A percentile compares a stretch with the other conserved stretches of the same genome.
phyloP scores from a whole-genome alignment of 2,888 invertebrate species.

The Drosophila fungiperda region DNA sequence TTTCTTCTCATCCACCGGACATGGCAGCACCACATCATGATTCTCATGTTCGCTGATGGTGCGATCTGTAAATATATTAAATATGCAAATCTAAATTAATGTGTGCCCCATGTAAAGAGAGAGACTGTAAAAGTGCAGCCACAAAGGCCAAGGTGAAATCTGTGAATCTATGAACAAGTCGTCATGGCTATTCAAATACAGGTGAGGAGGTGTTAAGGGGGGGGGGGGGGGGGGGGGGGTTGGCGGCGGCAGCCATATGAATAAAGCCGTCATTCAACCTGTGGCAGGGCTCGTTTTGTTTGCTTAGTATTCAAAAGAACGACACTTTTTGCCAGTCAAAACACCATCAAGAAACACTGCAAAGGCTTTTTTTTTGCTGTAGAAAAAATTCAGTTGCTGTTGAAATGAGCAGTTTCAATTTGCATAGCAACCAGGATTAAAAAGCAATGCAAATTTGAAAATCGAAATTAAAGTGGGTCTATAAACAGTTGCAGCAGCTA shows the following conservation, averaged over 20 bases:
- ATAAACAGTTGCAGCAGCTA: conserved; percentile 41
- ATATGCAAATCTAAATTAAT: conserved; percentile 27
- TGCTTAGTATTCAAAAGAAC: conserved; percentile 66
- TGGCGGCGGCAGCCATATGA: conserved; percentile 51
- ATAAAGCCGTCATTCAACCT: conserved; percentile 53
- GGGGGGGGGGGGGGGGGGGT: no score
- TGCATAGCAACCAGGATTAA: conserved; percentile 63
- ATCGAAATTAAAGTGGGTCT: conserved; percentile 68
- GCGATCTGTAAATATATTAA: conserved; percentile 79
- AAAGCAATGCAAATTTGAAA: conserved; percentile 59
- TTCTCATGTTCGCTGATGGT: conserved; percentile 83
- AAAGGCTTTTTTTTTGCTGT: conserved; percentile 15
- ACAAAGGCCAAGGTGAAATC: conserved; percentile 26
- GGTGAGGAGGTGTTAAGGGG: neutral
- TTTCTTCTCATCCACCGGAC: conserved; percentile 88
- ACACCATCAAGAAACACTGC: conserved; percentile 37
- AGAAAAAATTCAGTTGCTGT: conserved; percentile 46
- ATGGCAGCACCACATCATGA: conserved; percentile 88
- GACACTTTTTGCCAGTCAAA: conserved; percentile 51
- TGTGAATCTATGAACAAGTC: conserved; percentile 5
- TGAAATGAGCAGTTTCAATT: conserved; percentile 67
- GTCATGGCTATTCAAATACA: conserved; percentile 43
- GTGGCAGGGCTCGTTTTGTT: conserved; percentile 40
- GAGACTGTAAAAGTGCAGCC: conserved; percentile 59
- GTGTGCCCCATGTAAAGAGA: neutral